phyloP scores from a whole-genome alignment of 2,797 vertebrate species.

The Hapalemur alaotrensis region DNA sequence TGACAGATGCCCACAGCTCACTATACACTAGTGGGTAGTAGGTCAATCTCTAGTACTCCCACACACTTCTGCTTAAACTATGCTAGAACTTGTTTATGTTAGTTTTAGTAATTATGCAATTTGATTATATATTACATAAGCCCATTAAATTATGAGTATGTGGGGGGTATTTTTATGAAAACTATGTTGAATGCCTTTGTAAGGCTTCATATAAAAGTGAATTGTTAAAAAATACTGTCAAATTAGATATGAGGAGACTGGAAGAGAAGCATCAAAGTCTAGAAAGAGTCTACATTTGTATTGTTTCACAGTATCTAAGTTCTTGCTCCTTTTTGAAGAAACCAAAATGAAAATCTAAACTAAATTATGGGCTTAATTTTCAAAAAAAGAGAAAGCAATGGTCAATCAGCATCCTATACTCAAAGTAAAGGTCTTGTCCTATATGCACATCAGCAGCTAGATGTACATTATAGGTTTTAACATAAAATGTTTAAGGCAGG shows the following conservation, averaged over 20 bases:
- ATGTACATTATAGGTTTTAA: not conserved
- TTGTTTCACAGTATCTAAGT: not conserved
- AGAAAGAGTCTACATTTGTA: not conserved
- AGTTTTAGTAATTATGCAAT: slow-evolving; percentile 51
- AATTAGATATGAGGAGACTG: not conserved
- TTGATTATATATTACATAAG: slow-evolving; percentile 23
- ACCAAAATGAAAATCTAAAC: slow-evolving; percentile 40
- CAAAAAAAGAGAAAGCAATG: not conserved
- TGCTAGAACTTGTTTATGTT: slow-evolving; percentile 32
- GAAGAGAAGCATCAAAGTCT: not conserved
- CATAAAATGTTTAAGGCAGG: not conserved
- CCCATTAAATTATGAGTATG: slow-evolving; percentile 17
- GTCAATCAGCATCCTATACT: not conserved
- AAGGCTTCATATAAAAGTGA: not conserved
- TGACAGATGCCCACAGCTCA: slow-evolving; percentile 26
- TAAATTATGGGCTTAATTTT: not conserved
- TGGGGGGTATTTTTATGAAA: not conserved
- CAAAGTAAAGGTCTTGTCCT: not conserved
- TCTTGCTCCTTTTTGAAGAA: slow-evolving; percentile 28
- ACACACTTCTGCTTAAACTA: slow-evolving; percentile 57
- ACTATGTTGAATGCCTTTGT: not conserved
- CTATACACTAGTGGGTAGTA: not conserved
- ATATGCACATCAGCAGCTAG: not conserved
- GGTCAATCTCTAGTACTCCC: slow-evolving; percentile 36
- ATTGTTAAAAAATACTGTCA: not conserved